Evolutionary conservation across 1,140 invertebrate genomes (phyloP).

Genomic region (Diuraphis noxia): DNA sequence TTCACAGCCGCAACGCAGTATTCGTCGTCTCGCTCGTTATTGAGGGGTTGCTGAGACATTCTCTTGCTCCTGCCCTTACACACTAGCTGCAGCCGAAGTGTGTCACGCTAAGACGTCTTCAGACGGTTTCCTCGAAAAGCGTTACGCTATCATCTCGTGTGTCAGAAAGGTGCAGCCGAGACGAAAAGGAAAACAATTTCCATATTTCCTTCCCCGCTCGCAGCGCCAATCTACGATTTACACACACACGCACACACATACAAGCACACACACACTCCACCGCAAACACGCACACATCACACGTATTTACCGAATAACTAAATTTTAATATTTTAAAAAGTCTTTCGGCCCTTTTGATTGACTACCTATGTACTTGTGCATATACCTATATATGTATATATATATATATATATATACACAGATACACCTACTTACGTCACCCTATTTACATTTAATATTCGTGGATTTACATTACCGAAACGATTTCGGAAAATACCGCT

Average conservation of each 20-base stretch:
- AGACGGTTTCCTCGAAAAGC: not conserved
- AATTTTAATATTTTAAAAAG: constrained; percentile 31
- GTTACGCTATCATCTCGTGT: not conserved
- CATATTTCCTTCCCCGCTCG: not conserved
- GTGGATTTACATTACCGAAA: not conserved
- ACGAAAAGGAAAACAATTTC: constrained; percentile 15
- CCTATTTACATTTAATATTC: constrained; percentile 23
- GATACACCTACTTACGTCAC: not conserved
- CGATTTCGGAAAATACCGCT: constrained; percentile 14
- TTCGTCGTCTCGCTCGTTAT: not conserved
- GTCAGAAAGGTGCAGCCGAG: not conserved
- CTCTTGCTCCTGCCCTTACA: not conserved
- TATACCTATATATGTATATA: too few relatives aligned
- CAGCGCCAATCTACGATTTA: not conserved
- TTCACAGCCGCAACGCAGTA: not conserved
- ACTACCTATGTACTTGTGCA: not conserved
- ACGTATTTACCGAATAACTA: constrained; percentile 9
- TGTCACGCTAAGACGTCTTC: not conserved
- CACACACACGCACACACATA: too few relatives aligned
- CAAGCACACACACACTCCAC: not conserved
- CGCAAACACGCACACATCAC: not conserved
- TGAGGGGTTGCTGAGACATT: not conserved
- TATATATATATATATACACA: not conserved
- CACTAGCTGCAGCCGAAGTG: not conserved
- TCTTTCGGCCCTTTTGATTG: not conserved